Evolutionary conservation across 2,888 invertebrate genomes (phyloP), one percentile per base, ranked within the genome.

Genomic region (Parasteatoda lunata): DNA sequence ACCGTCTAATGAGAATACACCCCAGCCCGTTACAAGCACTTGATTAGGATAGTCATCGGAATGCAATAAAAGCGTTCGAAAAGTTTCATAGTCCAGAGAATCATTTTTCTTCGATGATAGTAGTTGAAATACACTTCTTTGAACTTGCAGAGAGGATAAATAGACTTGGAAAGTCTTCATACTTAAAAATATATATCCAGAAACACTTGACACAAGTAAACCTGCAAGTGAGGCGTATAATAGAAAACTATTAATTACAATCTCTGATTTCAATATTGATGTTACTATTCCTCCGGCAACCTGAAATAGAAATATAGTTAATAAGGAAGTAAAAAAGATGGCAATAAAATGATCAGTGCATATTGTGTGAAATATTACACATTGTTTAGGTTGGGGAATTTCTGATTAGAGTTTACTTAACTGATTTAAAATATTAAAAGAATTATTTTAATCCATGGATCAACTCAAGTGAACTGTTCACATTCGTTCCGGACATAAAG

Each of bases 1-100:
- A 1, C 83, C 83, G 54, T 84, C 77, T 8, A 84, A 13, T 4
- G 70, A 69, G 13, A 84, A 84, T 52, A 84, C 77, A 3, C 83
- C 83, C 83, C 83, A 84, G 4, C 77, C 83, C 6, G 83, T 77
- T 1, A 77, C 72, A 3, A 77, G 49, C 3, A 77, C 59, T 47
- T 77, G 77, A 4, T 72, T 52, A 7, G 83, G 77, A 54, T 64
- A 84, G 15, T 72, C 64, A 13, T 84, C 65, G 5, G 83, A 77
- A 4, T 77, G n/a, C 45, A 84, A 52, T 30, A 84, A 65, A 5
- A 71, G 15, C 11, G 65, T 54, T 0, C 48, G 70, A 5, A 72
- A 47, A 5, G 64, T 9, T 47, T 48, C 64, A 48, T 52, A 77
- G 8, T 84, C 71, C 11, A 65, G 47, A 5, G 51, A 13, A 9